Evolutionary conservation across 2,888 invertebrate genomes (phyloP).

Genomic region (Linnaemya vulpina): DNA sequence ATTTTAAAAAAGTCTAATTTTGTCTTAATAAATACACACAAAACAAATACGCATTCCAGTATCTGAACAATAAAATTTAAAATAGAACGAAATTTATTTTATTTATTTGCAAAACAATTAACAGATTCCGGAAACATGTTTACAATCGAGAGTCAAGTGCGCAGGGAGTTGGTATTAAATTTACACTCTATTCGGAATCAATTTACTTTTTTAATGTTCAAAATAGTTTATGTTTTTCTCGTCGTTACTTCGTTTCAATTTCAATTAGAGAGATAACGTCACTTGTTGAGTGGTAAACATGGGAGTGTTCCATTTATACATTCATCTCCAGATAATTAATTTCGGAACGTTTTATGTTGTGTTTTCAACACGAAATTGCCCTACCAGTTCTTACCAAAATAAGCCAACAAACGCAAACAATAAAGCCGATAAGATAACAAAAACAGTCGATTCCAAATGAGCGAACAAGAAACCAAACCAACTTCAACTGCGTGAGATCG

Average conservation of each 20-base stretch:
- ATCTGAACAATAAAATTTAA: not conserved
- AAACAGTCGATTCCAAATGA: constrained; percentile 8
- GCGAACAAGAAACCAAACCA: not conserved
- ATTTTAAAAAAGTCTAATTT: constrained; percentile 7
- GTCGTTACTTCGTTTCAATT: not conserved
- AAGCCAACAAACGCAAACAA: constrained; percentile 39
- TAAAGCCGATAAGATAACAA: constrained; percentile 58
- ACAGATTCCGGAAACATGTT: not conserved
- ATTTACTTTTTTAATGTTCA: not conserved
- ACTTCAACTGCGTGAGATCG: not conserved
- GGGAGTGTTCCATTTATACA: not conserved
- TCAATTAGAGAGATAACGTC: not conserved
- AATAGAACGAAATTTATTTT: not conserved
- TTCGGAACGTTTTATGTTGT: constrained; percentile 23
- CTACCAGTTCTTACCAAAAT: not conserved
- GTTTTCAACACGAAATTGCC: constrained; percentile 5
- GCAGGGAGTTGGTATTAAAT: not conserved
- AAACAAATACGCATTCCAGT: not conserved
- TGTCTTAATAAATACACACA: not conserved
- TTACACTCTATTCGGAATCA: not conserved
- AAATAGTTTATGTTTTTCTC: not conserved
- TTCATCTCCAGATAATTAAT: constrained; percentile 31
- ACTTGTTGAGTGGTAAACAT: not conserved
- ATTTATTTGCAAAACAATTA: not conserved
- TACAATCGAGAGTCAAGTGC: not conserved